phyloP scores from a whole-genome alignment of 2,888 invertebrate species.

The Diachrysia chrysitis region DNA sequence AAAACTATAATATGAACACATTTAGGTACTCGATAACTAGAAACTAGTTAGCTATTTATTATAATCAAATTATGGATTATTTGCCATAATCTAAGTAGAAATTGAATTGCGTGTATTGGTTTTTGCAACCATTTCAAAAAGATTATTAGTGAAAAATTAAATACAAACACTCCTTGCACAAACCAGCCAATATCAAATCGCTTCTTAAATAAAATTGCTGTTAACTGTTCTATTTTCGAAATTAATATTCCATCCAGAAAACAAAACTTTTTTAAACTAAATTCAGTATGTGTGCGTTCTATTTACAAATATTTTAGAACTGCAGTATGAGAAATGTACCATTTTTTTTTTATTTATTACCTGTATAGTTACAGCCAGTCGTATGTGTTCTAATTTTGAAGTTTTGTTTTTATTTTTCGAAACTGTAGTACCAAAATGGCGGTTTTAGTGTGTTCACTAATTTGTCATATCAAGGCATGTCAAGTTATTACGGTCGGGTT shows the following conservation, averaged over 20 bases:
- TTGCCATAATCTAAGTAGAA: background rate
- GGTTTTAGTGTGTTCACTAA: conserved; percentile 31
- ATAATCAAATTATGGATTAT: background rate
- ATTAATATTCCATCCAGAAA: background rate
- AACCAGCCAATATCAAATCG: too few species aligned
- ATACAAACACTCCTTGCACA: too few species aligned
- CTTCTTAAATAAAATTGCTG: too few species aligned
- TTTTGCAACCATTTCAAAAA: background rate
- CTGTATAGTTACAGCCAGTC: background rate
- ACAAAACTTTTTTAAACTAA: too few species aligned
- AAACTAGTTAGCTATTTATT: background rate
- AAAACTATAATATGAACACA: background rate
- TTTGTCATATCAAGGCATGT: conserved; percentile 43
- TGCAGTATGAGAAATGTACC: background rate
- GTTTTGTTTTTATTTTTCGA: background rate
- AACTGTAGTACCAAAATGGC: conserved; percentile 26
- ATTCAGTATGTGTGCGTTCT: background rate
- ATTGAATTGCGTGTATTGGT: background rate
- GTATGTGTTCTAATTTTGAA: background rate
- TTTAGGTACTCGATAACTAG: background rate
- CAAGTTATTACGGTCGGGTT: conserved; percentile 39
- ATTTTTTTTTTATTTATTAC: background rate
- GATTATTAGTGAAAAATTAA: too few species aligned
- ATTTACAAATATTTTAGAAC: background rate
- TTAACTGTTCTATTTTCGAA: background rate